Evolutionary conservation across 2,113 vertebrate species (phyloP), one percentile per base, ranked within the genome.

Genomic region (Pantherophis guttatus): DNA sequence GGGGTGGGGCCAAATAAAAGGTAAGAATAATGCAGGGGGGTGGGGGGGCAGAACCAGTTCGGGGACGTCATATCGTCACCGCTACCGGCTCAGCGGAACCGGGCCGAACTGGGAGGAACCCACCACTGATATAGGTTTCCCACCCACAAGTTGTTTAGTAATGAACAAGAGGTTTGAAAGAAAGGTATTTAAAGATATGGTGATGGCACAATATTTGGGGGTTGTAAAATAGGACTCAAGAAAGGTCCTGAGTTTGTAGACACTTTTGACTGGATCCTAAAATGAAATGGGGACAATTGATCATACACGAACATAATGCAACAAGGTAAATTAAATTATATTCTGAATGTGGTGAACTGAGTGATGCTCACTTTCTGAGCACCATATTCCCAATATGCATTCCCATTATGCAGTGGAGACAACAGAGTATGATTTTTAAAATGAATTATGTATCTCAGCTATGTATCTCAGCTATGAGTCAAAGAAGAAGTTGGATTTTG

Each of bases 351-450:
- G n/a, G 19, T 57, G 54, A 48, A 39, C 23, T 33, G 90, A 26
- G 23, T 12, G 7, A 89, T 93, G 62, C 92, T 96, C 91, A 39
- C 53, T 89, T 93, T 75, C 23, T 93, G 62, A 81, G 33, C 92
- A 39, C 2, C 93, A 58, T 92, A 95, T 21, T 52, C 12, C 8
- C 21, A 59, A 17, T 57, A 65, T 52, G 8, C 50, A 21, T 58
- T 24, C 29, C 58, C 57, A 9, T 59, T 53, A 33, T 58, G n/a
- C 10, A 92, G 50, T 58, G 52, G 17, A 86, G 23, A n/a, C 53
- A 91, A 29, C 8, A 87, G 11, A 50, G 29, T 52, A 65, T 59
- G 8, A 10, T 33, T 24, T 50, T 59, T 86, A 91, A 86, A 87
- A 48, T 59, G 44, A 62, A 58, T 2, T 48, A 3, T 48, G 3